Base-by-base conservation (phyloP, 2,797 vertebrate genomes). In the Babyrousa celebensis region DNA sequence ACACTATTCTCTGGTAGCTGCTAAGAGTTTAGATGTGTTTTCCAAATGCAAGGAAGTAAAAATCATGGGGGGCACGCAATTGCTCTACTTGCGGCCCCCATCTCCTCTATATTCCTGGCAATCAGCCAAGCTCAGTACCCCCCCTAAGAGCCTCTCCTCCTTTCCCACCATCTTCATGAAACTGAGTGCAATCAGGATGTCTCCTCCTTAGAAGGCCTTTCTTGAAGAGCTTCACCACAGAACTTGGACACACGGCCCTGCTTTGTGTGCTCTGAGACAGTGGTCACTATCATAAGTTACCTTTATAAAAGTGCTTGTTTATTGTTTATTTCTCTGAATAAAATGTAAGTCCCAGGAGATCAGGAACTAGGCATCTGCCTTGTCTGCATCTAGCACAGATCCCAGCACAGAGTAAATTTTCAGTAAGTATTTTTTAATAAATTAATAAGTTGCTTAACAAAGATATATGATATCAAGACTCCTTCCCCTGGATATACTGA, bases 381-480 rank as follows among this genome's bases (percentile, higher is more conserved):
- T 74, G 21, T 72, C 83, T 36, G 89, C 48, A 63, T 72, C 25
- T 58, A 84, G 48, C 32, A 62, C 36, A 72, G 68, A 85, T 43
- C 15, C 43, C 70, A 36, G 36, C 32, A 86, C 43, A 92, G 88
- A 80, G 36, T 40, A 56, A 40, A 40, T 80, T 36, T 17, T 90
- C 43, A 85, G 56, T 78, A 90, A 82, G 36, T 91, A 67, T 43
- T 85, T 78, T 63, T 27, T n/a, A 78, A 63, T 65, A 85, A 93
- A 63, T 80, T 85, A 58, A 74, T n/a, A 54, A 54, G 11, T 72
- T 75, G 32, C 20, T 90, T 82, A 72, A 89, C 48, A 83, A 60
- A 78, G 74, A 63, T 36, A 60, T 18, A 36, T 36, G n/a, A 23
- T 36, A 36, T 23, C 54, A 54, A 68, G 18, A 40, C 23, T 75